Conservation (phyloP, 2,888 invertebrate species). For the Perizoma flavofasciatum region DNA sequence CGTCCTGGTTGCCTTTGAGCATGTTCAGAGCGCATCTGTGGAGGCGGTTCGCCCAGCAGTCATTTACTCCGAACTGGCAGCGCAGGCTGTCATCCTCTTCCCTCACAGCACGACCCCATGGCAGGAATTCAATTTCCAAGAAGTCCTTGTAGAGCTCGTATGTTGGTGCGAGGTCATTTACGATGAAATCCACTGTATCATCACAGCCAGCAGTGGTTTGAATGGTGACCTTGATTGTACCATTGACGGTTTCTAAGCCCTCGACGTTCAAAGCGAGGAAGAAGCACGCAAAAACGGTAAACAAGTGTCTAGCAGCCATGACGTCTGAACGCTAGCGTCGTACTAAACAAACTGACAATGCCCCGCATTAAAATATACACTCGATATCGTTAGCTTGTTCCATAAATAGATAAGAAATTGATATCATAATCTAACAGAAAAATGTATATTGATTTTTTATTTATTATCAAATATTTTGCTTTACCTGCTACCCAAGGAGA, state of each 20-base stretch:
- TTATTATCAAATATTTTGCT: too few relatives aligned
- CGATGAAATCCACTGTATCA: slow-evolving; percentile 62
- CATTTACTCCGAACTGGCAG: slow-evolving; percentile 61
- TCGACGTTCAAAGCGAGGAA: slow-evolving; percentile 36
- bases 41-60: slow-evolving; percentile 73
- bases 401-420: too few relatives aligned
- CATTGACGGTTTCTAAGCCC: slow-evolving; percentile 54
- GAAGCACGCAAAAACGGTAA: slow-evolving; percentile 32
- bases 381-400: too few relatives aligned
- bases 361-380: too few relatives aligned
- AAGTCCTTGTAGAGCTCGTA: slow-evolving; percentile 59
- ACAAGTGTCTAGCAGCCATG: slow-evolving; percentile 45
- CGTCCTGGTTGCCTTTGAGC: slow-evolving; percentile 56
- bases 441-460: too few relatives aligned
- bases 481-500: too few relatives aligned
- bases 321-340: slow-evolving; percentile 32
- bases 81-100: slow-evolving; percentile 47
- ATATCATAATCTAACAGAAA: too few relatives aligned
- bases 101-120: slow-evolving; percentile 69
- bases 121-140: slow-evolving; percentile 68
- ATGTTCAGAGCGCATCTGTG: slow-evolving; percentile 67
- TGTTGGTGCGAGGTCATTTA: slow-evolving; percentile 51
- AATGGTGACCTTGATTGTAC: slow-evolving; percentile 62
- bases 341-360: slow-evolving; percentile 35
- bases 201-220: slow-evolving; percentile 67